phyloP scores from a whole-genome alignment of 1,140 invertebrate species.

The Galleria mellonella region DNA sequence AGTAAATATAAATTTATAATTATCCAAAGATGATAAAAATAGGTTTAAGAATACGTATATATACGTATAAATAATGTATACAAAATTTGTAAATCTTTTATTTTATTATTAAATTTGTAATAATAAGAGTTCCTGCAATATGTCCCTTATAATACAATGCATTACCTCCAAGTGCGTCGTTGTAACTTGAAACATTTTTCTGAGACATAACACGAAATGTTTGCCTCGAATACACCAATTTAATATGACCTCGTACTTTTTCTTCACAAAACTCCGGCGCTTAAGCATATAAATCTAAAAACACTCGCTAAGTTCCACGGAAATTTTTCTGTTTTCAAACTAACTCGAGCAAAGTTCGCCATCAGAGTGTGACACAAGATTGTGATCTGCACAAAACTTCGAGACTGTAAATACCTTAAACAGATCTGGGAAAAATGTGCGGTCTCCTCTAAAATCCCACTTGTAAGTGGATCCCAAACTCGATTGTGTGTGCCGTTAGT shows the following conservation, averaged over 20 bases:
- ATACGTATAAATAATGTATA: no score
- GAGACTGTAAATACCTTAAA: slow-evolving; percentile 40
- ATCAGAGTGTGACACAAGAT: slow-evolving; percentile 48
- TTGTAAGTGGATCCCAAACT: slow-evolving; percentile 39
- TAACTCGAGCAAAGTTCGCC: slow-evolving; percentile 23
- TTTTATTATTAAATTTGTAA: no score
- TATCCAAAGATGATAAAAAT: no score
- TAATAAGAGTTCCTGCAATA: no score
- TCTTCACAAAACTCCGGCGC: no score
- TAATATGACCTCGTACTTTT: not conserved
- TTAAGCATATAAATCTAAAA: slow-evolving; percentile 11
- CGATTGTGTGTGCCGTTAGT: slow-evolving; percentile 9
- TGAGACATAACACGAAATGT: no score
- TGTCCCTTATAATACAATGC: no score
- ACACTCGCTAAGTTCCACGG: slow-evolving; percentile 3
- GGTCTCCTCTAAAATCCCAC: slow-evolving; percentile 45
- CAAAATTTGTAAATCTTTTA: no score
- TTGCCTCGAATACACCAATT: not conserved
- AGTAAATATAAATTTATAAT: no score
- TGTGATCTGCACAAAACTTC: slow-evolving; percentile 52
- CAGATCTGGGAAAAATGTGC: slow-evolving; percentile 31
- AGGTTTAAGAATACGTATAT: no score
- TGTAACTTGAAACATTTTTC: no score
- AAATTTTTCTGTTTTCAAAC: slow-evolving; percentile 9
- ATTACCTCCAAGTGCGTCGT: no score